Conservation (phyloP, 2,797 vertebrate genomes). For the Spinus olivaceus region DNA sequence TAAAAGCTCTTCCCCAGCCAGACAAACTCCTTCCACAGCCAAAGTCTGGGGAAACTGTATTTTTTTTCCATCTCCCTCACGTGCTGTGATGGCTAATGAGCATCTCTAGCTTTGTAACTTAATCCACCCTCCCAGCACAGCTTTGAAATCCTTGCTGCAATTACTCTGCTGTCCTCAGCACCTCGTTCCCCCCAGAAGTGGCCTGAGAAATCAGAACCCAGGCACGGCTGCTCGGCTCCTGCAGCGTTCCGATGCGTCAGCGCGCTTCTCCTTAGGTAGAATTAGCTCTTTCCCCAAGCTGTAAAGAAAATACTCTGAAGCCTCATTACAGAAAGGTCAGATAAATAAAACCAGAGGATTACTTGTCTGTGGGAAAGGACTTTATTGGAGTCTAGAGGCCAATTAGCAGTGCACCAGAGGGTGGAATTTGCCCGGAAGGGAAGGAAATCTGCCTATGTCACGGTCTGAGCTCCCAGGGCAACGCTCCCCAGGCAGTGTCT, state of each 20-base stretch:
- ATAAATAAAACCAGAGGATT: slow-evolving; percentile 51
- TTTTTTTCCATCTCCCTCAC: not conserved
- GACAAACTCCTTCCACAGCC: not conserved
- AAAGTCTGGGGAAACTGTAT: accelerated
- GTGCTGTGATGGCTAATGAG: not conserved
- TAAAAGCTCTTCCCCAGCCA: not conserved
- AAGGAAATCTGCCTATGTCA: slow-evolving; percentile 21
- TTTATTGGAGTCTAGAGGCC: slow-evolving; percentile 53
- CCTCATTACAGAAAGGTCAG: slow-evolving; percentile 55
- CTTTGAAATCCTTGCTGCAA: not conserved
- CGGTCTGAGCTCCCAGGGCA: not conserved
- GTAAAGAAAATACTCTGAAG: slow-evolving; percentile 49
- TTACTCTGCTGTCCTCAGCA: not conserved
- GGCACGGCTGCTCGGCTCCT: not conserved
- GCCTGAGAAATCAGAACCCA: not conserved
- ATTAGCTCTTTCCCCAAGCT: slow-evolving; percentile 33
- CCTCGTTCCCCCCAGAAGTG: not conserved
- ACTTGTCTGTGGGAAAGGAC: slow-evolving; percentile 57
- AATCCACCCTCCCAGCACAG: not conserved
- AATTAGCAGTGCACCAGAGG: slow-evolving; percentile 22
- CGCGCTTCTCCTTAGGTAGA: slow-evolving; percentile 9
- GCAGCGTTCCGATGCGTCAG: not conserved
- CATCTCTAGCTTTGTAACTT: not conserved
- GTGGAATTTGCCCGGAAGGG: slow-evolving; percentile 30
- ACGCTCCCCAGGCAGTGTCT: not conserved